Evolutionary conservation across 2,797 vertebrate genomes (phyloP).

Genomic region (Galaxias olidus): DNA sequence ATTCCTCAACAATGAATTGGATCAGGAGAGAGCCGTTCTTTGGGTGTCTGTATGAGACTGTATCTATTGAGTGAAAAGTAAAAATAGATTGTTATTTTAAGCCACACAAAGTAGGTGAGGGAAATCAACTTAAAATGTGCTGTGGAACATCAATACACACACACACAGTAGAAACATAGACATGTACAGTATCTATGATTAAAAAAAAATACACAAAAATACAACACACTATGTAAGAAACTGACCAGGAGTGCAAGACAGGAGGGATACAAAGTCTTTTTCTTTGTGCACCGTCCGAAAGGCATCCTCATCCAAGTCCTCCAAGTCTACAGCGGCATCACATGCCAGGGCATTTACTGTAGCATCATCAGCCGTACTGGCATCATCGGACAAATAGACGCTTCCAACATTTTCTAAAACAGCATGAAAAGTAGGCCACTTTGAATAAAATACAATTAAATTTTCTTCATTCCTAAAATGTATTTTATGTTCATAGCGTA

Average conservation of each 20-base stretch:
- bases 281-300: constrained; percentile 44
- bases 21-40: constrained; percentile 56
- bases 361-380: neutral
- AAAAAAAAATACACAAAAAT: too few relatives aligned
- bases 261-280: constrained; percentile 69
- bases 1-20: constrained; percentile 44
- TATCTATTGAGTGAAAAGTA: constrained; percentile 50
- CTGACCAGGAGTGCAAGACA: constrained; percentile 70
- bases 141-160: too few relatives aligned
- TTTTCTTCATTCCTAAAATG: too few relatives aligned
- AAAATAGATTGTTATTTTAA: neutral
- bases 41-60: constrained; percentile 45
- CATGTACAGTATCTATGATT: too few relatives aligned
- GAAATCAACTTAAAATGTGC: too few relatives aligned
- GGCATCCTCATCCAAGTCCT: constrained; percentile 31
- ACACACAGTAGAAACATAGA: too few relatives aligned
- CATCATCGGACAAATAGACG: constrained; percentile 37
- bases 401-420: constrained; percentile 47
- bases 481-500: too few relatives aligned
- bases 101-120: too few relatives aligned
- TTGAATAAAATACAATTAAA: too few relatives aligned
- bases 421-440: too few relatives aligned
- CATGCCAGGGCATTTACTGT: neutral
- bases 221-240: neutral
- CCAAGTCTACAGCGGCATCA: too few relatives aligned